These are phyloP conservation scores for Diabrotica balteata DNA, from an alignment of 2,888 invertebrate genomes.

Conservation along the genomic window DNA sequence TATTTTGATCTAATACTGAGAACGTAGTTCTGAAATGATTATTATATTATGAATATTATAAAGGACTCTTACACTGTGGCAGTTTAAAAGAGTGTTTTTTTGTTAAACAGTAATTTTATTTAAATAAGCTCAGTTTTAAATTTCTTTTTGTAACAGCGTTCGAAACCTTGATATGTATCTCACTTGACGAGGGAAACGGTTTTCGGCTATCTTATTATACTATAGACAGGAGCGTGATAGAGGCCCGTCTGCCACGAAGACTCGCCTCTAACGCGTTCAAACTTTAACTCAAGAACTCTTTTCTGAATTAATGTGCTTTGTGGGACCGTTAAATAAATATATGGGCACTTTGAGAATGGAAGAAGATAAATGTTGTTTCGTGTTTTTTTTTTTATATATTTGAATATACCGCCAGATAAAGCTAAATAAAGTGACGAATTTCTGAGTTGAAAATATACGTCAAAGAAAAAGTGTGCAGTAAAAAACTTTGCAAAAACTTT, in stretches of 20 bases:
- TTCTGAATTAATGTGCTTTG: slow-evolving; percentile 1
- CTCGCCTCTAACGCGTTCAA: too few species aligned
- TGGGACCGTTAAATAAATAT: slow-evolving; percentile 1
- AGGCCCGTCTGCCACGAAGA: not conserved
- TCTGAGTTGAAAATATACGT: too few species aligned
- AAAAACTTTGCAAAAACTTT: too few species aligned
- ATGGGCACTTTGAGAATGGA: slow-evolving; percentile 1
- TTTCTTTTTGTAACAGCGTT: not conserved
- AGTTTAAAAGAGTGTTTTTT: too few species aligned
- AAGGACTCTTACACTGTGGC: too few species aligned
- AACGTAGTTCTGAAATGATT: too few species aligned
- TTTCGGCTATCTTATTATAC: not conserved
- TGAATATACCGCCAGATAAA: not conserved
- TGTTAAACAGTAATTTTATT: too few species aligned
- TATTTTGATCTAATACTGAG: too few species aligned
- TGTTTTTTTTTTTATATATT: not conserved
- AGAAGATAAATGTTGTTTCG: not conserved
- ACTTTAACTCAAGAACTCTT: slow-evolving; percentile 1
- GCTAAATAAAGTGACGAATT: too few species aligned
- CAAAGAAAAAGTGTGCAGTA: too few species aligned
- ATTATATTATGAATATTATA: too few species aligned
- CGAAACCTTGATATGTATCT: not conserved
- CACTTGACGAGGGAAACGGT: not conserved
- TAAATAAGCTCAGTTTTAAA: too few species aligned
- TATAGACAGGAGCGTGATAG: not conserved